Conservation (phyloP, 2,113 vertebrate genomes). For the Turdus rufiventris region DNA sequence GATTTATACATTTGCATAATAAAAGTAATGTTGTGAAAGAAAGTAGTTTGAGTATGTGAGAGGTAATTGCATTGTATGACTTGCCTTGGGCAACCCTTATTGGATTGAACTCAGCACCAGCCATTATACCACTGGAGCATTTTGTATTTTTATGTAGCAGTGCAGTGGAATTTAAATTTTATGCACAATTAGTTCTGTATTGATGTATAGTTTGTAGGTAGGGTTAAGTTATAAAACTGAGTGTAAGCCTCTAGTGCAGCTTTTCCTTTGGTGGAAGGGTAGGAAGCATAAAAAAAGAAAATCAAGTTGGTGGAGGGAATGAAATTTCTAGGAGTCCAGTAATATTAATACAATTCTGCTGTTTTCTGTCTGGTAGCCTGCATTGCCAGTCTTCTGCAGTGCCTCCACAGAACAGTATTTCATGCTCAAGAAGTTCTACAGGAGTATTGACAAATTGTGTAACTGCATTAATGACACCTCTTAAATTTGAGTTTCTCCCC, state of each 20-base stretch:
- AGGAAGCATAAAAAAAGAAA: not conserved
- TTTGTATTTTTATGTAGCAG: constrained; percentile 59
- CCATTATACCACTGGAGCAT: constrained; percentile 5
- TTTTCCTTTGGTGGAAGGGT: constrained; percentile 27
- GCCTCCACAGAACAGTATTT: not conserved
- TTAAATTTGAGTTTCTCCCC: not conserved
- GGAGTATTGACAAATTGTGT: not conserved
- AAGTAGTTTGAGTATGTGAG: constrained; percentile 43
- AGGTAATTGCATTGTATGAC: constrained; percentile 67
- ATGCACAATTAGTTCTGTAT: constrained; percentile 67
- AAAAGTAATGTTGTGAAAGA: constrained; percentile 73
- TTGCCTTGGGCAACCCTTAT: constrained; percentile 40
- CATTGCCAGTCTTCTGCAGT: not conserved
- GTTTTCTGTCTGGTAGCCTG: not conserved
- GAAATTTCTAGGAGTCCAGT: not conserved
- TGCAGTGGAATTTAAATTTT: constrained; percentile 67
- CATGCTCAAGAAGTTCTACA: not conserved
- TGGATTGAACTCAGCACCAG: constrained; percentile 26
- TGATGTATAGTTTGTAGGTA: constrained; percentile 57
- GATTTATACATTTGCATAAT: constrained; percentile 75
- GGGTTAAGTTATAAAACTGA: constrained; percentile 38
- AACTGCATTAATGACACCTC: not conserved
- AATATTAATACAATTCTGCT: not conserved
- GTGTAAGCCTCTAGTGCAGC: not conserved
- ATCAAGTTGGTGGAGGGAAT: not conserved